Evolutionary conservation across 92 coral and sea anemone species (phyloP), one percentile per base, ranked within the genome.

Genomic region (Phymanthus crucifer): DNA sequence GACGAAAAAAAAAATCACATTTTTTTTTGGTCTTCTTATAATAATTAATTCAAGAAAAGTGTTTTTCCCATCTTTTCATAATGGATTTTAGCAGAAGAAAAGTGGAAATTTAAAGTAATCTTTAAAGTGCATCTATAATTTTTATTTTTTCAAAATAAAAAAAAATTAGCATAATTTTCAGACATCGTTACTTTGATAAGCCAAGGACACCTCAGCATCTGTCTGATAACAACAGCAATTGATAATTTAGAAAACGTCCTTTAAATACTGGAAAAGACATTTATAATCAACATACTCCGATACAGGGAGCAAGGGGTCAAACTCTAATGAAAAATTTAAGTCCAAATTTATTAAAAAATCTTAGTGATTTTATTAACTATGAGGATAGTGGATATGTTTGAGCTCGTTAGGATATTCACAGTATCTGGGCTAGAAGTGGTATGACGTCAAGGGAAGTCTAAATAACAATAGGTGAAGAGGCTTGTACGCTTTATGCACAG

Each of bases 371-470:
- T 54, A 26, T 24, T 10, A 61, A 29, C 36, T 61, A 61, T 11
- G 13, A 61, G 32, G 16, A n/a, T 9, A 6, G 10, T 38, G 45
- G 48, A 61, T 24, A 3, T 34, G 11, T 27, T 61, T 61, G 32
- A 11, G 26, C 33, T 26, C 68, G 29, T n/a, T 8, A 29, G 32
- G 34, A 24, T 61, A 11, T 3, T 11, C 34, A 61, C 12, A 27
- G 8, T 7, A 7, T 61, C 32, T n/a, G 12, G 10, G 6, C 34
- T 29, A 61, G 0, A 61, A 61, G 68, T 61, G 34, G 17, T 12
- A 13, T 74, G 78, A 74, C 78, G 78, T 74, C 78, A 74, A 48
- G 31, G 78, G 78, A 74, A 74, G 78, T 74, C 68, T 1, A 40
- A 36, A 31, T 38, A 40, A 0, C 3, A 23, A 66, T 35, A 2